A percentile compares a stretch with the other conserved stretches of the same genome.
phyloP scores from a whole-genome alignment of 2,797 vertebrate species.

The Ctenochaetus hawaiiensis region DNA sequence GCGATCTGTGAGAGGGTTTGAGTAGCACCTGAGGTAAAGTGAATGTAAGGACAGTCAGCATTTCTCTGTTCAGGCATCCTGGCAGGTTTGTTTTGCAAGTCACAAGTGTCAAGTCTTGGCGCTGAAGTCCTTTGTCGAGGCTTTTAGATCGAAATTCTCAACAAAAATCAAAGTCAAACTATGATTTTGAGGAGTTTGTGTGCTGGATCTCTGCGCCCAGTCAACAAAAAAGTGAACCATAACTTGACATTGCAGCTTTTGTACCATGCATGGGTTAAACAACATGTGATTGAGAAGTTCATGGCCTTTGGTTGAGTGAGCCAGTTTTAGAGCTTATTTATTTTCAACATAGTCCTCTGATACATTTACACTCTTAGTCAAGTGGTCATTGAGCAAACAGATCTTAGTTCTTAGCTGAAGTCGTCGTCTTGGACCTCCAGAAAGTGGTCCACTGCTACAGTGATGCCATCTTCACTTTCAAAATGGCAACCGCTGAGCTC shows the following conservation, averaged over 20 bases:
- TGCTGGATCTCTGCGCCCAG: neutral
- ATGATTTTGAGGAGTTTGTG: neutral
- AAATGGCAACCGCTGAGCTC: too few relatives aligned
- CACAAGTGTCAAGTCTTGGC: constrained; percentile 14
- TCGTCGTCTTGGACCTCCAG: too few relatives aligned
- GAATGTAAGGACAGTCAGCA: constrained; percentile 62
- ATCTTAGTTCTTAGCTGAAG: too few relatives aligned
- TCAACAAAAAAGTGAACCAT: neutral
- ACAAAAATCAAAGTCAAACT: constrained; percentile 9
- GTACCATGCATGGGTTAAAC: neutral
- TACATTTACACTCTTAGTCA: too few relatives aligned
- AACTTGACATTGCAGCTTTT: constrained; percentile 10
- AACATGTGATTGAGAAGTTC: neutral
- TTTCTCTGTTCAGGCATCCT: constrained; percentile 41
- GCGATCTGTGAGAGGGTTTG: constrained; percentile 17
- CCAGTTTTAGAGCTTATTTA: too few relatives aligned
- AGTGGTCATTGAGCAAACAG: too few relatives aligned
- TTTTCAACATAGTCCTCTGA: too few relatives aligned
- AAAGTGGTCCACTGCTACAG: too few relatives aligned
- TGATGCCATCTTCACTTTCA: too few relatives aligned
- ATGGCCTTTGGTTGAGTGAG: too few relatives aligned
- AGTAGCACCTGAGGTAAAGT: constrained; percentile 33
- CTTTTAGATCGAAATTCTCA: constrained; percentile 8
- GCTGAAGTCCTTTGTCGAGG: neutral
- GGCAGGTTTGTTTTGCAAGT: constrained; percentile 37